These are phyloP conservation scores for Diadegma fenestrale DNA, from an alignment of 2,888 invertebrate species.

Conservation along the genomic window DNA sequence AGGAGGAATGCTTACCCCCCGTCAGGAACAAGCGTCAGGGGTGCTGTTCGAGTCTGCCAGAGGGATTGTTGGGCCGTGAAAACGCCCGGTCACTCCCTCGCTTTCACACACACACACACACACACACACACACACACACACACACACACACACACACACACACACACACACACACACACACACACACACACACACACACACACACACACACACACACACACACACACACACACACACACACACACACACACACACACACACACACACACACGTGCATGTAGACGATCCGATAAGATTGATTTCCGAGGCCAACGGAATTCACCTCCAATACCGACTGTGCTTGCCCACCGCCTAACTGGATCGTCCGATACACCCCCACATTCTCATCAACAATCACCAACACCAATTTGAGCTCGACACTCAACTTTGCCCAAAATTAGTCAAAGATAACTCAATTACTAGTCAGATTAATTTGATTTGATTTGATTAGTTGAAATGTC, in stretches of 20 bases:
- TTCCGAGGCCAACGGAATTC: constrained; percentile 65
- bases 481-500: background rate
- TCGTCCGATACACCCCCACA: constrained; percentile 6
- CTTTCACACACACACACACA: background rate
- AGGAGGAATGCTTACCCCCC: constrained; percentile 29
- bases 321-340: constrained; percentile 34
- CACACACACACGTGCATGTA: background rate
- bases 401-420: constrained; percentile 1
- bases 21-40: constrained; percentile 39
- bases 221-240: background rate
- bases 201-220: background rate
- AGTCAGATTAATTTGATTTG: background rate
- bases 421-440: background rate
- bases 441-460: background rate
- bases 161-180: background rate
- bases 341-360: constrained; percentile 37
- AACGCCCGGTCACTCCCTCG: constrained; percentile 61
- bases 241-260: background rate
- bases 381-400: constrained; percentile 1
- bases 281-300: constrained; percentile 64
- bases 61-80: constrained; percentile 64
- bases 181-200: background rate
- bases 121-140: background rate
- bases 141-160: background rate
- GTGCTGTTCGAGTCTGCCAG: constrained; percentile 42